Conservation (phyloP, 2,797 vertebrate genomes). For the Pseudopleuronectes americanus region DNA sequence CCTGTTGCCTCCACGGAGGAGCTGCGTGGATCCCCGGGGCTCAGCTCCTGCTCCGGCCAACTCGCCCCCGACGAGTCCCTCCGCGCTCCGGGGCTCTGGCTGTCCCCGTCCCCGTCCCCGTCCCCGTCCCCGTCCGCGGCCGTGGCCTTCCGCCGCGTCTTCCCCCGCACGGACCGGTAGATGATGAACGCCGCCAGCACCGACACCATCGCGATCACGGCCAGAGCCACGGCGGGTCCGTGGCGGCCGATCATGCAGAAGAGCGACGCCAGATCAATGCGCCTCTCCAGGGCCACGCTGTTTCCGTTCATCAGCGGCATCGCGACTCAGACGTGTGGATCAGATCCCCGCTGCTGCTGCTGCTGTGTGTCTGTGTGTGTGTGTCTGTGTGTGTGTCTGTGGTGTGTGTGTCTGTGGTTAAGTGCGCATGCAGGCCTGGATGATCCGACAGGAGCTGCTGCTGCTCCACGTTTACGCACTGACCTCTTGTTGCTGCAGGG, state of each 20-base stretch:
- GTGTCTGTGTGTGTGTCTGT: neutral
- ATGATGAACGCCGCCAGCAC: constrained; percentile 77
- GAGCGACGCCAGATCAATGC: constrained; percentile 74
- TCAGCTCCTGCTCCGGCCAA: constrained; percentile 5
- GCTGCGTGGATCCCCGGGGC: constrained; percentile 15
- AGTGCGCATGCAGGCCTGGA: neutral
- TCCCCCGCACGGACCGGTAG: constrained; percentile 74
- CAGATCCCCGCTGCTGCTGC: neutral
- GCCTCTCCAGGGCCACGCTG: constrained; percentile 63
- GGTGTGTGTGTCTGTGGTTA: rapidly evolving
- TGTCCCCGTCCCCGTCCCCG: neutral
- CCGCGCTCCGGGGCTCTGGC: constrained; percentile 11
- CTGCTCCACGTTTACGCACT: constrained; percentile 39
- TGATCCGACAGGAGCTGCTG: neutral
- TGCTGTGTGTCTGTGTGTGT: neutral
- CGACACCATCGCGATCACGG: constrained; percentile 63
- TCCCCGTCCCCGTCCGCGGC: neutral
- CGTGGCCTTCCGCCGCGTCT: constrained; percentile 70
- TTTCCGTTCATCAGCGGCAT: constrained; percentile 70
- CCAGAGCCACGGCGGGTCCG: constrained; percentile 75
- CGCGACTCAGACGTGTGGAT: too few species aligned
- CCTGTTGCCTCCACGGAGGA: constrained; percentile 76
- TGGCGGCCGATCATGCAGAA: constrained; percentile 76
- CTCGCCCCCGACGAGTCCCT: constrained; percentile 24
- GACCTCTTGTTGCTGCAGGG: constrained; percentile 75